Conservation (phyloP, 2,113 vertebrate genomes). For the Tetraodon nigroviridis region DNA sequence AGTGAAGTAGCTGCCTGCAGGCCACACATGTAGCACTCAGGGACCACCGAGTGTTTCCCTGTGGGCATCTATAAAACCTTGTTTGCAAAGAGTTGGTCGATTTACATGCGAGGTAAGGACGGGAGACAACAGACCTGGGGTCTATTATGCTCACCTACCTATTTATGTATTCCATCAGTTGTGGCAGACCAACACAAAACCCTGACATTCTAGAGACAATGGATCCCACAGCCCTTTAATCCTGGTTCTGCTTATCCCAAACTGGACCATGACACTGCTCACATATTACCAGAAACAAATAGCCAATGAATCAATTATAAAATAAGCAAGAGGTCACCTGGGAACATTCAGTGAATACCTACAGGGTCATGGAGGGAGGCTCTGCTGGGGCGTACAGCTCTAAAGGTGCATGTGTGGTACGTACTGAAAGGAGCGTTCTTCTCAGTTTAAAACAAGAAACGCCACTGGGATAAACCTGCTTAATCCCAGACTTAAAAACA, state of each 20-base stretch:
- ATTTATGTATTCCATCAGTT: slow-evolving; percentile 28
- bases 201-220: slow-evolving; percentile 14
- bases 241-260: slow-evolving; percentile 13
- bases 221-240: slow-evolving; percentile 28
- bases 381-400: neutral
- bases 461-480: slow-evolving; percentile 20
- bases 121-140: slow-evolving; percentile 45
- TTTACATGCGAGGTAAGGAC: slow-evolving; percentile 64
- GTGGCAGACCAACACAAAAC: slow-evolving; percentile 33
- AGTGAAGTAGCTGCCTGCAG: slow-evolving; percentile 53
- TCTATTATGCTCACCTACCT: slow-evolving; percentile 48
- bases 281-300: neutral
- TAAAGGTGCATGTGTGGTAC: neutral
- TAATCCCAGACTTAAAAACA: slow-evolving; percentile 11
- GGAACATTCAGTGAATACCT: slow-evolving; percentile 3
- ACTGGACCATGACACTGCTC: slow-evolving; percentile 1
- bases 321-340: slow-evolving; percentile 1
- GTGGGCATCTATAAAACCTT: slow-evolving; percentile 69
- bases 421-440: neutral
- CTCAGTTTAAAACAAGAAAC: slow-evolving; percentile 24
- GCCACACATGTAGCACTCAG: slow-evolving; percentile 30
- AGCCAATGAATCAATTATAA: neutral
- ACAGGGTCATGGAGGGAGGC: slow-evolving; percentile 11
- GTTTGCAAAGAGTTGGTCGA: slow-evolving; percentile 50
- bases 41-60: slow-evolving; percentile 61